Evolutionary conservation across 2,797 vertebrate species (phyloP).

Genomic region (Eulemur coronatus): DNA sequence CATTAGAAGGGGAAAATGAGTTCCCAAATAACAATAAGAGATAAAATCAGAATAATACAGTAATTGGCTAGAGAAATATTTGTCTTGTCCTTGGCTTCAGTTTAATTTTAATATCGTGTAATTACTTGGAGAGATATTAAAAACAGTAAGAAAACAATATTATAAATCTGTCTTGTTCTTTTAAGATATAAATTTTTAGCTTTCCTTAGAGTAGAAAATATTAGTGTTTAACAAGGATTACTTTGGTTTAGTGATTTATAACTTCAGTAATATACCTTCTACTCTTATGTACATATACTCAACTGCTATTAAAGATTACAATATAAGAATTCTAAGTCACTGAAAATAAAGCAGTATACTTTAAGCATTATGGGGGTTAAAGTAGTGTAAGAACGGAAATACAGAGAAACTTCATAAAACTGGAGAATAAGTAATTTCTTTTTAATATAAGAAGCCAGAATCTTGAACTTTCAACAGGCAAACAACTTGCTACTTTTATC

Average conservation of each 20-base stretch:
- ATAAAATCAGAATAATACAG: background rate
- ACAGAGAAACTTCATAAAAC: background rate
- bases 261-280: background rate
- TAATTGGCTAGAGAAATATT: slow-evolving; percentile 18
- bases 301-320: background rate
- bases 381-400: background rate
- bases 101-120: slow-evolving; percentile 36
- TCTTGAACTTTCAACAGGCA: background rate
- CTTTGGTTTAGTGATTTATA: background rate
- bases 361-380: background rate
- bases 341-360: background rate
- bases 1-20: background rate
- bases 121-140: slow-evolving; percentile 30
- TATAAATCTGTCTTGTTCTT: background rate
- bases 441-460: background rate
- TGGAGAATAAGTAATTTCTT: background rate
- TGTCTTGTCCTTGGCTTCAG: background rate
- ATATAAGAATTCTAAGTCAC: background rate
- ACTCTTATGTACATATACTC: background rate
- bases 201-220: background rate
- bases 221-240: background rate
- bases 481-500: background rate
- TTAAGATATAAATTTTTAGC: background rate
- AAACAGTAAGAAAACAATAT: slow-evolving; percentile 31
- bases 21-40: background rate